These are phyloP conservation scores for Pseudococcus longispinus DNA, from an alignment of 2,888 invertebrate species.

Conservation along the genomic window DNA sequence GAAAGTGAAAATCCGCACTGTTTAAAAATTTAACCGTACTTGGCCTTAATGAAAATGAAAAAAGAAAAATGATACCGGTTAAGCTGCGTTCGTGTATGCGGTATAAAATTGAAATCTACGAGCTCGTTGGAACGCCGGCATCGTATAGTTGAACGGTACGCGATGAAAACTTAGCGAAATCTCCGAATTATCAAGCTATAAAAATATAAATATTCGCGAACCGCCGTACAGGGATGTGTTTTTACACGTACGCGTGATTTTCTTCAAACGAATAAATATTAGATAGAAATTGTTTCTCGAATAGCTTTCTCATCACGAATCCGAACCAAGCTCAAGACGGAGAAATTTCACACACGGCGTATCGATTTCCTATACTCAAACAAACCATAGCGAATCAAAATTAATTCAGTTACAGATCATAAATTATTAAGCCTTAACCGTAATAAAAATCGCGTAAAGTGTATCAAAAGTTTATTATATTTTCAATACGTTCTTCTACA, in stretches of 20 bases:
- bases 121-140: too few species aligned
- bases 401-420: conserved; percentile 4
- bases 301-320: neutral
- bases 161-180: conserved; percentile 12
- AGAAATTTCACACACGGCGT: neutral
- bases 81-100: neutral
- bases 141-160: neutral
- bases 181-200: conserved; percentile 2
- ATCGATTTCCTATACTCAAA: neutral
- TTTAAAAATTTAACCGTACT: conserved; percentile 1
- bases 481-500: neutral
- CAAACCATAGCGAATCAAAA: neutral
- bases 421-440: neutral
- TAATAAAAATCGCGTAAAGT: conserved; percentile 12
- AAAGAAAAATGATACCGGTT: conserved; percentile 20
- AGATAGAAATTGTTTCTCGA: neutral
- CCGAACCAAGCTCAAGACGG: neutral
- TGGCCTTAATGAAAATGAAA: neutral
- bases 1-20: conserved; percentile 11
- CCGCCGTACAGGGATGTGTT: neutral
- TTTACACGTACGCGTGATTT: conserved; percentile 14
- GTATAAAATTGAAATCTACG: conserved; percentile 1
- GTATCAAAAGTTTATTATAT: neutral
- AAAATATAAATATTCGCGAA: neutral
- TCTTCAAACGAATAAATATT: neutral